A percentile compares a stretch with the other conserved stretches of the same genome.
Conservation (phyloP, 2,888 invertebrate genomes). For the Leptopilina drosophilae region DNA sequence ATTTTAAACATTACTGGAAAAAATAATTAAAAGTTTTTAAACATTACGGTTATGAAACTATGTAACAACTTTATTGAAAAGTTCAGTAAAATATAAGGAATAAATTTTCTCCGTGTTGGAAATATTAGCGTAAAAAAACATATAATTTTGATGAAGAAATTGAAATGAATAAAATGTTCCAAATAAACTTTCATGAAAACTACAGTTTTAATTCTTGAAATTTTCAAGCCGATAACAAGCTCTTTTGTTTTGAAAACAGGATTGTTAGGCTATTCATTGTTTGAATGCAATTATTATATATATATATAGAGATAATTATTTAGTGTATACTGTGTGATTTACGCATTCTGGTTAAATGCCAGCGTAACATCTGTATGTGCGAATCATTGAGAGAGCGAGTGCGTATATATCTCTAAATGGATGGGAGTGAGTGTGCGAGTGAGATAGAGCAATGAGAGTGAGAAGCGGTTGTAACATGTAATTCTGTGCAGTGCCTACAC, state of each 20-base stretch:
- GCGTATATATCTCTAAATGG: background rate
- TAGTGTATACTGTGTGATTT: constrained; percentile 26
- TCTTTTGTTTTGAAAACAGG: background rate
- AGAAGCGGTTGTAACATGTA: constrained; percentile 20
- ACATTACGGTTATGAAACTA: no score
- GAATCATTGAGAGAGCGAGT: constrained; percentile 2
- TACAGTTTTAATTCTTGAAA: no score
- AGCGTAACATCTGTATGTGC: constrained; percentile 11
- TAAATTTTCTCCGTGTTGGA: no score
- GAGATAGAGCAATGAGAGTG: background rate
- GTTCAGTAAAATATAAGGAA: no score
- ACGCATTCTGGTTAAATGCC: constrained; percentile 32
- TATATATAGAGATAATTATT: constrained; percentile 22
- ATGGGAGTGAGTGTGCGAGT: background rate
- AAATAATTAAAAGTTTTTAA: no score
- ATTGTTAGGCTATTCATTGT: constrained; percentile 31
- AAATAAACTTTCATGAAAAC: no score
- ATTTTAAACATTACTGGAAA: no score
- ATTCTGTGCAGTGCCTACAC: constrained; percentile 23
- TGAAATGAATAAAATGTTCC: no score
- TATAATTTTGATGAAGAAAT: no score
- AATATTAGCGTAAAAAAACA: no score
- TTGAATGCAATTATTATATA: no score
- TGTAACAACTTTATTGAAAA: no score
- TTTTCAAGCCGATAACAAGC: constrained; percentile 31